Conservation (phyloP, 35 echinoderm and acorn worm genomes). For the Holothuria glaberrima region DNA sequence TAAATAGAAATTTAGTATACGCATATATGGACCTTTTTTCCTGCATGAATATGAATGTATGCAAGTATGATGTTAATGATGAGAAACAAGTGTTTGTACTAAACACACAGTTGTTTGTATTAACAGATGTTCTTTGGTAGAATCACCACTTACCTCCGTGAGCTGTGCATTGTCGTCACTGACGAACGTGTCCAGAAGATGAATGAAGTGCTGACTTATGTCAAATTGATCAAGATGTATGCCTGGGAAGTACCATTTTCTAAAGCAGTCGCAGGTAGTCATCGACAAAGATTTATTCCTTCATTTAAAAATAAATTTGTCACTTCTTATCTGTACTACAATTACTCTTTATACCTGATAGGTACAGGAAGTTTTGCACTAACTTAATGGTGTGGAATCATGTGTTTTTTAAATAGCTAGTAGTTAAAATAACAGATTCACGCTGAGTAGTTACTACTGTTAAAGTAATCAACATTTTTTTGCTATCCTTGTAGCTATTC, state of each 20-base stretch:
- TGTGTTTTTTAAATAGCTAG: too few species aligned
- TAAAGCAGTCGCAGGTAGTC: conserved; percentile 76
- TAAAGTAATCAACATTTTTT: neutral
- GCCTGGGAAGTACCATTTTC: conserved; percentile 98
- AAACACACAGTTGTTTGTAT: neutral
- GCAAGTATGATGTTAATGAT: neutral
- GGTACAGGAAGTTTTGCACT: too few species aligned
- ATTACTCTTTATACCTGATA: too few species aligned
- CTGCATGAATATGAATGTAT: too few species aligned
- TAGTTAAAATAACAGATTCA: too few species aligned
- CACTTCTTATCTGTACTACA: too few species aligned
- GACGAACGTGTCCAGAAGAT: conserved; percentile 91
- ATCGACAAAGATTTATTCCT: too few species aligned
- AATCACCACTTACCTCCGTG: conserved; percentile 67
- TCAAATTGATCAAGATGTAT: conserved; percentile 99
- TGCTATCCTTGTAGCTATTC: conserved; percentile 58
- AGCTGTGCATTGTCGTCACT: conserved; percentile 79
- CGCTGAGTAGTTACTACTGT: neutral
- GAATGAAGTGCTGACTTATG: conserved; percentile 89
- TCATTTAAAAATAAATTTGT: too few species aligned
- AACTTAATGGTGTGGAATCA: too few species aligned
- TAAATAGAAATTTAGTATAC: too few species aligned
- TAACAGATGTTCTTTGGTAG: conserved; percentile 64
- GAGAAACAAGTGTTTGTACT: neutral
- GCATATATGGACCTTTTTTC: too few species aligned